phyloP scores from a whole-genome alignment of 1,140 invertebrate genomes.

The Aphelenchoides avenae region DNA sequence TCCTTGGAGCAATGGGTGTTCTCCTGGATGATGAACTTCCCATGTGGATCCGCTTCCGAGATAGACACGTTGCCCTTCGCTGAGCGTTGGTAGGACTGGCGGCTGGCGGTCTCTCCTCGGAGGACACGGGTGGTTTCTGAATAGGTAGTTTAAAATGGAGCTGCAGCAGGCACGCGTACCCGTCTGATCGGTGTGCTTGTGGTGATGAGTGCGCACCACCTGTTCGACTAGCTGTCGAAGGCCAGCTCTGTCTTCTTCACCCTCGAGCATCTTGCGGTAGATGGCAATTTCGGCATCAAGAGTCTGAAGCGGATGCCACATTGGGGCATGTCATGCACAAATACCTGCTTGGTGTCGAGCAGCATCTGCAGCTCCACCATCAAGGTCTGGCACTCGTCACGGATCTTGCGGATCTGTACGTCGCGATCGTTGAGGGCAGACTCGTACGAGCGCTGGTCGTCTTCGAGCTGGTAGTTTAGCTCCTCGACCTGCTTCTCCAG shows the following conservation, averaged over 20 bases:
- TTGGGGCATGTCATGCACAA: too few species aligned
- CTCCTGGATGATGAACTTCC: constrained; percentile 47
- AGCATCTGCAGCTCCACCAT: constrained; percentile 61
- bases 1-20: constrained; percentile 57
- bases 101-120: constrained; percentile 63
- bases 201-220: constrained; percentile 55
- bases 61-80: constrained; percentile 61
- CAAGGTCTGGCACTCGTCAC: constrained; percentile 60
- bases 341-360: constrained; percentile 61
- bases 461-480: constrained; percentile 61
- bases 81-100: constrained; percentile 64
- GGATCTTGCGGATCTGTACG: constrained; percentile 58
- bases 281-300: constrained; percentile 59
- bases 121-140: constrained; percentile 58
- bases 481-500: constrained; percentile 63
- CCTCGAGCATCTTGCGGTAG: constrained; percentile 59
- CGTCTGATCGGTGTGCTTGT: constrained; percentile 46
- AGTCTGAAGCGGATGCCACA: constrained; percentile 37
- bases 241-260: constrained; percentile 58
- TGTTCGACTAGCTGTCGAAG: constrained; percentile 57
- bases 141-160: constrained; percentile 31
- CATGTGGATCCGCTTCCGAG: constrained; percentile 30
- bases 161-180: constrained; percentile 60
- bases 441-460: constrained; percentile 59
- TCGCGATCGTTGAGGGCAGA: constrained; percentile 56